Percentiles rank a stretch among this genome's conserved stretches.
Evolutionary conservation across 1,140 invertebrate genomes (phyloP).

Genomic region (Brachionus rubens): DNA sequence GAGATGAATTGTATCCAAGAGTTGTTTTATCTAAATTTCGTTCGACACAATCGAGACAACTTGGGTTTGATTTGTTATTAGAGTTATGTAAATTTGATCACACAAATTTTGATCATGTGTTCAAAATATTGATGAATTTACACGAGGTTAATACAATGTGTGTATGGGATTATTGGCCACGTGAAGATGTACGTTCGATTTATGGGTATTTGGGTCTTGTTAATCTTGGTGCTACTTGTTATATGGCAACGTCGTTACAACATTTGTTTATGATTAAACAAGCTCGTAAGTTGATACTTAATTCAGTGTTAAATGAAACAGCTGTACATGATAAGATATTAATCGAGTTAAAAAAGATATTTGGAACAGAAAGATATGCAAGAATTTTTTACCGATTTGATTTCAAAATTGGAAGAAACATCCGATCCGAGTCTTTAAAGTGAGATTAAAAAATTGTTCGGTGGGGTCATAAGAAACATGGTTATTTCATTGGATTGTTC

Average conservation of each 20-base stretch:
- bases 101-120: neutral
- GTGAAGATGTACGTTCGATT: constrained; percentile 1
- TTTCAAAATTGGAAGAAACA: constrained; percentile 93
- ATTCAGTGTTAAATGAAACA: constrained; percentile 63
- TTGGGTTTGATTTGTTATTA: constrained; percentile 6
- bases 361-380: constrained; percentile 98
- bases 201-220: constrained; percentile 79
- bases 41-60: neutral
- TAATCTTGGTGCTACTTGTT: constrained; percentile 92
- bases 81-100: neutral
- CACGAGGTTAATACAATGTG: neutral
- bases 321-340: constrained; percentile 77
- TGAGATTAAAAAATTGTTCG: constrained; percentile 83
- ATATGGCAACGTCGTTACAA: constrained; percentile 94
- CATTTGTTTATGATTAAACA: constrained; percentile 94
- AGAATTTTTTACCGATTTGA: constrained; percentile 92
- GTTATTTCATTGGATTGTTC: constrained; percentile 89
- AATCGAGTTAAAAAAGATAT: constrained; percentile 85
- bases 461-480: constrained; percentile 86
- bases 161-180: constrained; percentile 43
- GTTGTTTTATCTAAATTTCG: neutral
- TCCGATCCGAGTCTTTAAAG: constrained; percentile 68
- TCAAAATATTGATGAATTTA: neutral
- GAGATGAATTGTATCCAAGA: constrained; percentile 17
- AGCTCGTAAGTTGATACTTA: constrained; percentile 75